Conservation (phyloP, 2,113 vertebrate species). For the Poeciliopsis retropinna region DNA sequence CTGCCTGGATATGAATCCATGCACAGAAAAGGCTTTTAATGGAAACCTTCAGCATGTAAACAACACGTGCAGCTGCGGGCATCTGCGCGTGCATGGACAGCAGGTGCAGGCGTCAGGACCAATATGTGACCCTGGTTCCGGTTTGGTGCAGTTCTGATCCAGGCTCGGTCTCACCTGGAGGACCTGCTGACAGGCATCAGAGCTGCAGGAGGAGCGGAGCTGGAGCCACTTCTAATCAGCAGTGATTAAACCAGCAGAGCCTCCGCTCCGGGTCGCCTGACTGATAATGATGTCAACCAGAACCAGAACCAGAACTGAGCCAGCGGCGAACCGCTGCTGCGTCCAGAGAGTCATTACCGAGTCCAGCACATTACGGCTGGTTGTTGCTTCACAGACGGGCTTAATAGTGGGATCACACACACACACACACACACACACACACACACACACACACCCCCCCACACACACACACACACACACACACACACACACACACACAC, state of each 20-base stretch:
- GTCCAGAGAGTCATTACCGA: conserved; percentile 55
- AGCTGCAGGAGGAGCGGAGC: neutral
- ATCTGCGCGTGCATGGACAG: neutral
- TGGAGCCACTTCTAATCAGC: conserved; percentile 6
- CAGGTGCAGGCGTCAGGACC: conserved; percentile 14
- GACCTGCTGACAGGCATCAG: conserved; percentile 5
- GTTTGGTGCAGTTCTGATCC: conserved; percentile 17
- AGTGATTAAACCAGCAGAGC: conserved; percentile 12
- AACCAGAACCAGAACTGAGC: conserved; percentile 52
- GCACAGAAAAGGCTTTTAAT: neutral
- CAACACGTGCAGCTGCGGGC: neutral
- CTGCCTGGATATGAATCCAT: neutral
- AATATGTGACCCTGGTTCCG: conserved; percentile 15
- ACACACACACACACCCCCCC: neutral
- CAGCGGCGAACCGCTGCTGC: conserved; percentile 54
- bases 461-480: conserved; percentile 39
- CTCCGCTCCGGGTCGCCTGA: conserved; percentile 42
- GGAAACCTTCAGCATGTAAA: neutral
- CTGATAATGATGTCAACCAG: conserved; percentile 53
- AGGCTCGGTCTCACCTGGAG: conserved; percentile 4
- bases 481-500: too few relatives aligned
- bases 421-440: neutral
- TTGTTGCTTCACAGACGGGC: conserved; percentile 49
- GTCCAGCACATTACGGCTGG: conserved; percentile 63
- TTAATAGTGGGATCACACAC: conserved; percentile 66